These are phyloP conservation scores for Rhyacichthys aspro DNA, from an alignment of 2,797 vertebrate genomes.

Conservation along the genomic window DNA sequence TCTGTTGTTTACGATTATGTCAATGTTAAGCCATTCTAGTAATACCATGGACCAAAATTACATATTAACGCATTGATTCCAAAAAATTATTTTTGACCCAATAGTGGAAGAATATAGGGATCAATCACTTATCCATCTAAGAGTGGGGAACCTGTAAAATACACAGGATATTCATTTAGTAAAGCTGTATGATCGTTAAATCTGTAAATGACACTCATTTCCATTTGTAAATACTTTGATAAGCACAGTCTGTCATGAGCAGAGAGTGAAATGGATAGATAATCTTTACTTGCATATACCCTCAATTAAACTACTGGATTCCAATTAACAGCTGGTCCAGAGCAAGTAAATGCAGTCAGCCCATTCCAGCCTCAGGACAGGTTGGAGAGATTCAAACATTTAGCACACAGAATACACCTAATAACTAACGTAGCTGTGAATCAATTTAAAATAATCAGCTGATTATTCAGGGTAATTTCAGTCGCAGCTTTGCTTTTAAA, in stretches of 20 bases:
- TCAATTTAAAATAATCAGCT: neutral
- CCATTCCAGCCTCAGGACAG: neutral
- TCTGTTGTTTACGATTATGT: no score
- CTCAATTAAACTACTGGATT: conserved; percentile 55
- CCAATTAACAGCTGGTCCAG: conserved; percentile 43
- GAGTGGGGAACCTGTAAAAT: no score
- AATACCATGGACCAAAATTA: no score
- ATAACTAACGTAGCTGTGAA: neutral
- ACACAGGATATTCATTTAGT: no score
- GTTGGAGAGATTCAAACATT: neutral
- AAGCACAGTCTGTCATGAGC: conserved; percentile 38
- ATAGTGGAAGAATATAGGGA: no score
- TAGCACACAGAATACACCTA: neutral
- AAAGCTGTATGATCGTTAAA: conserved; percentile 22
- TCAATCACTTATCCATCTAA: no score
- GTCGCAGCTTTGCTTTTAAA: neutral
- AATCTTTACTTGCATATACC: conserved; percentile 54
- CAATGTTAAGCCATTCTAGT: no score
- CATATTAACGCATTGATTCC: no score
- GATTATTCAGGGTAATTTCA: neutral
- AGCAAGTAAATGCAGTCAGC: conserved; percentile 22
- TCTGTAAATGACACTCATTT: conserved; percentile 28
- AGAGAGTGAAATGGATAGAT: conserved; percentile 50
- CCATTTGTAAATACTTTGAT: conserved; percentile 46
- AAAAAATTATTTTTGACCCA: no score